Conservation (phyloP, 2,113 vertebrate species). For the Zapornia atra region DNA sequence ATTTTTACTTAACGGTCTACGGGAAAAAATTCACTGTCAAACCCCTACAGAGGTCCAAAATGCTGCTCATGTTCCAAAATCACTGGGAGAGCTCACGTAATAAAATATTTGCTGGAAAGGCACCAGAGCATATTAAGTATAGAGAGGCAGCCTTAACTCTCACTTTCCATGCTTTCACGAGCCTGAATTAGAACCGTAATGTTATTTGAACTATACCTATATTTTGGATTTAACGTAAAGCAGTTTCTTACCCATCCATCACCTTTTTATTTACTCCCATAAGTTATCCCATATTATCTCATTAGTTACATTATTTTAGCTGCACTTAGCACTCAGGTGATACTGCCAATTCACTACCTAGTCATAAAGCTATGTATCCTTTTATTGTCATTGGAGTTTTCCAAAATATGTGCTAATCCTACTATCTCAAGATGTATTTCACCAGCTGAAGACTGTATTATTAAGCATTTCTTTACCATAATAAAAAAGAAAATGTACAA, state of each 20-base stretch:
- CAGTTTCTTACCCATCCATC: constrained; percentile 64
- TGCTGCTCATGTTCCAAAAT: not conserved
- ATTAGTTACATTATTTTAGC: constrained; percentile 65
- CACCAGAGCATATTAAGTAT: not conserved
- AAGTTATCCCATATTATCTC: constrained; percentile 62
- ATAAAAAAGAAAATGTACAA: constrained; percentile 38
- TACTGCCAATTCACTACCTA: constrained; percentile 50
- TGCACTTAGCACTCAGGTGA: constrained; percentile 44
- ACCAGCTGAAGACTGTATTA: constrained; percentile 22
- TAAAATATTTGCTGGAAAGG: constrained; percentile 36
- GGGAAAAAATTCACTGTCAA: not conserved
- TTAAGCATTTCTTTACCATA: constrained; percentile 24
- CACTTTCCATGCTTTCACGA: constrained; percentile 64
- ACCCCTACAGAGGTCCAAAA: not conserved
- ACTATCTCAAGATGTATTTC: constrained; percentile 13
- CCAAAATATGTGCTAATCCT: constrained; percentile 7
- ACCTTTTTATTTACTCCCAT: constrained; percentile 59
- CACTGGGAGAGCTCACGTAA: constrained; percentile 1
- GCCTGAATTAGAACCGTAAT: constrained; percentile 43
- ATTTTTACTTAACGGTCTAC: not conserved
- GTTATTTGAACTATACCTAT: constrained; percentile 41
- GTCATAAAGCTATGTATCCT: constrained; percentile 46
- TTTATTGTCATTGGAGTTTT: constrained; percentile 54
- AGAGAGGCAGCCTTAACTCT: constrained; percentile 54
- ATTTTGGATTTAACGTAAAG: constrained; percentile 32